A percentile compares a stretch with the other conserved stretches of the same genome.
Conservation (phyloP, 1,140 invertebrate species). For the Ceratina australensis region DNA sequence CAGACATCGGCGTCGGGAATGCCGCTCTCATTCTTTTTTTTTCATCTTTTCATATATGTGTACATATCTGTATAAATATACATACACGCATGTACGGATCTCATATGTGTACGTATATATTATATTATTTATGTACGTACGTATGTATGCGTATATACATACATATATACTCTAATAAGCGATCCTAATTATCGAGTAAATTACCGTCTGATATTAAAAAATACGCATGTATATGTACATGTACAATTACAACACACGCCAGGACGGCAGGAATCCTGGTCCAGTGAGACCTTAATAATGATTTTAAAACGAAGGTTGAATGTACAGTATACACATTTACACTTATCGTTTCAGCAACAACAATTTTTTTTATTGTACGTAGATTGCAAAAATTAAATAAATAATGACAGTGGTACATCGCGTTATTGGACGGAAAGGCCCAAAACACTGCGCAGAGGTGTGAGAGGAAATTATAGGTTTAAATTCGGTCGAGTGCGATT, state of each 20-base stretch:
- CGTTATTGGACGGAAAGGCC: constrained; percentile 77
- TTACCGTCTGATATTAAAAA: constrained; percentile 68
- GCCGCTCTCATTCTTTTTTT: constrained; percentile 60
- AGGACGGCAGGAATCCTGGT: constrained; percentile 68
- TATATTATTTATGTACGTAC: constrained; percentile 41
- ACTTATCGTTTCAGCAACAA: constrained; percentile 77
- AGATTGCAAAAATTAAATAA: constrained; percentile 79
- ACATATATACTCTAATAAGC: constrained; percentile 66
- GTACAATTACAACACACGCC: constrained; percentile 68
- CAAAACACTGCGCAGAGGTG: constrained; percentile 78
- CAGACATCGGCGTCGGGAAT: constrained; percentile 66
- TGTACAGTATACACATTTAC: constrained; percentile 69
- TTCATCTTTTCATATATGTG: constrained; percentile 47
- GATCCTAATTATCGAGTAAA: constrained; percentile 67
- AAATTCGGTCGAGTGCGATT: constrained; percentile 76
- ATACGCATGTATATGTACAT: constrained; percentile 69
- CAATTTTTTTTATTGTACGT: constrained; percentile 79
- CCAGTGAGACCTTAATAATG: constrained; percentile 67
- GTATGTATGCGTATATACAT: constrained; percentile 50
- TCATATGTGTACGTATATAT: constrained; percentile 32
- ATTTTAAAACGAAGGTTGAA: constrained; percentile 66
- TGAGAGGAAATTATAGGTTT: constrained; percentile 75
- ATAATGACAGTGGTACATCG: constrained; percentile 78
- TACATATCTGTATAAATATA: constrained; percentile 56
- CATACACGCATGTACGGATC: constrained; percentile 24